Base-by-base conservation (phyloP, 2,888 invertebrate species). In the Ichneumoninae sp. region DNA sequence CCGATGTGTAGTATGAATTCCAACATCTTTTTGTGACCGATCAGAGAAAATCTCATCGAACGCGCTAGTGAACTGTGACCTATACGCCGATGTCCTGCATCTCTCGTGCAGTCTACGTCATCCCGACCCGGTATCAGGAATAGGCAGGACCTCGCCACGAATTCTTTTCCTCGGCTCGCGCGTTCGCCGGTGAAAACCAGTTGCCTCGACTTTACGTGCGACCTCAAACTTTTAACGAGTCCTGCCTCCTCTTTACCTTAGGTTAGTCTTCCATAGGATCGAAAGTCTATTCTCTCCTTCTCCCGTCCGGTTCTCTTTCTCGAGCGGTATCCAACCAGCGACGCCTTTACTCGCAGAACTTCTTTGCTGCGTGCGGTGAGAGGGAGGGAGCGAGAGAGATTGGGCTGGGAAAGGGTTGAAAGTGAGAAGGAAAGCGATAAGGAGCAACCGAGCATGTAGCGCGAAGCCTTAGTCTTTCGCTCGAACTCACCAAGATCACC, bases 201-300 rank as follows among this genome's bases (percentile, higher is more conserved):
- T 47, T 57, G 26, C 47, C 44, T 71, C 71, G 83, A 78, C 83
- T 83, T 82, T 82, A 82, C 80, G 54, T 72, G 77, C 78, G 75
- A 85, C 70, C 75, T 70, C 44, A 80, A 87, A 87, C 86, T 87
- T 87, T 87, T 87, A 87, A 87, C 85, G 83, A 86, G 82, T 66
- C 33, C 69, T 50, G 62, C 76, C 44, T 62, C 57, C 50, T 33
- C 80, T 60, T 80, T 52, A 66, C 52, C 62, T 77, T 80, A 74
- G 69, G 68, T 71, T 40, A 69, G 71, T 79, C 76, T 75, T 69
- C 82, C 72, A 83, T 62, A 68, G 57, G 78, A 83, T 83, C 72
- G 50, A 71, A 74, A 68, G 57, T 36, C 22, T n/a, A 78, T 60
- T 57, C 69, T 40, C 70, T 70, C 69, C 19, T 13, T 19, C n/a